phyloP scores from a whole-genome alignment of 2,888 invertebrate genomes.

The Sinohyriopsis cumingii region DNA sequence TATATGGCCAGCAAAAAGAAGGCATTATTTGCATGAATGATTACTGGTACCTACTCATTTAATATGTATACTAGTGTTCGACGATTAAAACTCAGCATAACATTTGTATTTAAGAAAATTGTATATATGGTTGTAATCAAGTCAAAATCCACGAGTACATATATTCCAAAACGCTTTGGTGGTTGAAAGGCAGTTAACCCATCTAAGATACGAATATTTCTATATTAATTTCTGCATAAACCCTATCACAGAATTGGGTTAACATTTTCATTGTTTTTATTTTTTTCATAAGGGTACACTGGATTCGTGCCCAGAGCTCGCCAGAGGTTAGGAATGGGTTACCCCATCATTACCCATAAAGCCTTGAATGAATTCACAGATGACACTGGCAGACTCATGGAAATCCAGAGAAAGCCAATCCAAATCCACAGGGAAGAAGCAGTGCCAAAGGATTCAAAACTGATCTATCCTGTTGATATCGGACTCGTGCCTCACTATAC shows the following conservation, averaged over 20 bases:
- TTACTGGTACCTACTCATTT: no score
- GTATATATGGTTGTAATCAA: background rate
- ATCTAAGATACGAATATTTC: no score
- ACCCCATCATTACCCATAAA: constrained; percentile 61
- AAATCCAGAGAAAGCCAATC: constrained; percentile 39
- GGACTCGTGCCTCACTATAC: constrained; percentile 66
- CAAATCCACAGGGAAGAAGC: constrained; percentile 29
- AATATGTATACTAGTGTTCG: no score
- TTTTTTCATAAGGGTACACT: constrained; percentile 54
- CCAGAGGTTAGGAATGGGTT: constrained; percentile 58
- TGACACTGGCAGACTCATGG: constrained; percentile 34
- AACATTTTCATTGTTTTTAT: no score
- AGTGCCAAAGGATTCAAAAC: constrained; percentile 31
- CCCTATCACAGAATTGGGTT: no score
- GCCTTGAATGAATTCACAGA: constrained; percentile 64
- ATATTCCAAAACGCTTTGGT: no score
- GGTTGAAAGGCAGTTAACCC: no score
- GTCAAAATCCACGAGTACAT: background rate
- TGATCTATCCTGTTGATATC: constrained; percentile 58
- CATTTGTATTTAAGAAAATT: no score
- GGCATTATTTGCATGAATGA: no score
- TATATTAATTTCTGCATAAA: no score
- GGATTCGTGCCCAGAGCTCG: constrained; percentile 64
- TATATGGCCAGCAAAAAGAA: no score
- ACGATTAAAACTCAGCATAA: no score